Evolutionary conservation across 2,797 vertebrate genomes (phyloP).

Genomic region (Gastrophryne carolinensis): DNA sequence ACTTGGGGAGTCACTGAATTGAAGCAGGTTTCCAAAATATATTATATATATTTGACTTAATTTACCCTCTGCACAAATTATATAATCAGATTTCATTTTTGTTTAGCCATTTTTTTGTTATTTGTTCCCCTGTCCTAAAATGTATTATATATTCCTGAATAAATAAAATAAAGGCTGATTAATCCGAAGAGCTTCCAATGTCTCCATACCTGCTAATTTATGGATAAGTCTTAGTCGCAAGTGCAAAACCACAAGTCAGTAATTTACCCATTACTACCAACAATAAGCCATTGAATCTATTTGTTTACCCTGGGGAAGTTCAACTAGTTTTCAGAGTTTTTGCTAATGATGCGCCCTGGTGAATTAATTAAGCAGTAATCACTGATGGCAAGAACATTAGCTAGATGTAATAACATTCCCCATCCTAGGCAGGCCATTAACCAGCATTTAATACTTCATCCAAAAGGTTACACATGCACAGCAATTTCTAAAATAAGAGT

Average conservation of each 20-base stretch:
- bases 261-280: slow-evolving; percentile 53
- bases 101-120: background rate
- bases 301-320: slow-evolving; percentile 49
- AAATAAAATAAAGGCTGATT: slow-evolving; percentile 36
- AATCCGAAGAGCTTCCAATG: slow-evolving; percentile 39
- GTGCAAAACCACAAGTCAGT: slow-evolving; percentile 51
- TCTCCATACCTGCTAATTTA: slow-evolving; percentile 50
- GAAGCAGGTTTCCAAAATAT: too few species aligned
- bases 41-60: too few species aligned
- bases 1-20: too few species aligned
- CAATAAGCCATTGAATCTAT: slow-evolving; percentile 52
- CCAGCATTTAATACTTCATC: slow-evolving; percentile 51
- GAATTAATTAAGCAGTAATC: slow-evolving; percentile 54
- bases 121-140: background rate
- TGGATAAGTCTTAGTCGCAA: slow-evolving; percentile 49
- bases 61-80: too few species aligned
- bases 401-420: slow-evolving; percentile 51
- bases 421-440: slow-evolving; percentile 49
- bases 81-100: background rate
- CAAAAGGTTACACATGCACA: slow-evolving; percentile 48
- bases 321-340: slow-evolving; percentile 52
- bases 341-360: slow-evolving; percentile 54
- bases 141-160: slow-evolving; percentile 15
- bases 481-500: slow-evolving; percentile 6
- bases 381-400: slow-evolving; percentile 53